A percentile compares a stretch with the other conserved stretches of the same genome.
These are phyloP conservation scores for Theristicus caerulescens DNA, from an alignment of 2,113 vertebrate species.

Conservation along the genomic window DNA sequence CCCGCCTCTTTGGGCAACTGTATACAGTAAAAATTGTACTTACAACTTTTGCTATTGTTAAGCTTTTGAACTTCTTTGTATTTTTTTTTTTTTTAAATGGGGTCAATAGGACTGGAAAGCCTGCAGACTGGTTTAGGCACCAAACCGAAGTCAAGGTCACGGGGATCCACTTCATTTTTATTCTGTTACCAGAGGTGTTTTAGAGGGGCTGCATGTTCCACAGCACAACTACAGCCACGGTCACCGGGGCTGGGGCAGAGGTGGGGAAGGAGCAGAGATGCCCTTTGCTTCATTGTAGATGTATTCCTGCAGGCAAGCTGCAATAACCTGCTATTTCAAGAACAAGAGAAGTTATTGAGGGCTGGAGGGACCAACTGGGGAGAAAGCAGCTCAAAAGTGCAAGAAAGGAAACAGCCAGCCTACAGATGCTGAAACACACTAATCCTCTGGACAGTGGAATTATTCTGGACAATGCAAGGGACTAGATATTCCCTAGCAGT, in stretches of 20 bases:
- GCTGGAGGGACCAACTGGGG: background rate
- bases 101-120: background rate
- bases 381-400: background rate
- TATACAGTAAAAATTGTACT: fast-evolving
- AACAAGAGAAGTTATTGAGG: background rate
- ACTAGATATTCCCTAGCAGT: slow-evolving; percentile 6
- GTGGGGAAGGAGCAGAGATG: background rate
- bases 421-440: background rate
- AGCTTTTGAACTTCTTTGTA: background rate
- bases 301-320: background rate
- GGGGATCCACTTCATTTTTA: background rate
- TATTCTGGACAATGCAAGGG: background rate
- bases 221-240: fast-evolving
- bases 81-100: background rate
- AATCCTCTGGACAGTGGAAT: background rate
- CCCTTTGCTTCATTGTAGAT: background rate
- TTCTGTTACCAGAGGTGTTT: background rate
- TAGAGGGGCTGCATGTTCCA: background rate
- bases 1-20: background rate
- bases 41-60: background rate
- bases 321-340: background rate
- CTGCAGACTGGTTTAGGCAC: background rate
- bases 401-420: background rate
- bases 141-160: background rate
- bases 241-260: fast-evolving